Percentiles rank a stretch among this genome's conserved stretches.
Evolutionary conservation across 2,888 invertebrate species (phyloP).

Genomic region (Nomada flava): DNA sequence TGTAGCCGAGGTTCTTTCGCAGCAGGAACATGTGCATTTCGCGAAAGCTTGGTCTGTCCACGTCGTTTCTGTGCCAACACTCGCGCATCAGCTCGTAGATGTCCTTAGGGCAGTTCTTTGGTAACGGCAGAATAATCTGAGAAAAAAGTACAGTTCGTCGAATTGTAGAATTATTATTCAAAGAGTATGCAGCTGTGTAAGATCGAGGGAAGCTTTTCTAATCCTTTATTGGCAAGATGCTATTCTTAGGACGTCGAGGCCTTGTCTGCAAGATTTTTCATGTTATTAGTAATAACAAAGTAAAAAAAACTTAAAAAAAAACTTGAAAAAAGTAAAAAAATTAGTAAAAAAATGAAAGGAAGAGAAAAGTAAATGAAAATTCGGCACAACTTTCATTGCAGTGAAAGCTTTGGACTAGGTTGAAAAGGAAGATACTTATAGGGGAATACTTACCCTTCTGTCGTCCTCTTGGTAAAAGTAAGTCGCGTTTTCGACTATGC

Average conservation of each 20-base stretch:
- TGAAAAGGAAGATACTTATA: slow-evolving; percentile 22
- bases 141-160: slow-evolving; percentile 7
- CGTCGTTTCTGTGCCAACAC: slow-evolving; percentile 93
- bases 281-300: neutral
- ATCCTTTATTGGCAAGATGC: too few relatives aligned
- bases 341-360: slow-evolving; percentile 34
- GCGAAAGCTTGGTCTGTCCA: slow-evolving; percentile 91
- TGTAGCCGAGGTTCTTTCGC: slow-evolving; percentile 89
- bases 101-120: slow-evolving; percentile 92
- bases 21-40: slow-evolving; percentile 94
- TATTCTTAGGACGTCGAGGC: too few relatives aligned
- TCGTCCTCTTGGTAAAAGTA: slow-evolving; percentile 91
- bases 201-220: too few relatives aligned
- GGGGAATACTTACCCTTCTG: slow-evolving; percentile 87
- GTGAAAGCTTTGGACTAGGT: slow-evolving; percentile 37
- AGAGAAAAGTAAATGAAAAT: slow-evolving; percentile 33
- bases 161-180: neutral
- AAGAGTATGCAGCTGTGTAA: neutral
- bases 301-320: neutral
- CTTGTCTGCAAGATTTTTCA: too few relatives aligned
- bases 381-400: slow-evolving; percentile 23
- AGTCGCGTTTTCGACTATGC: slow-evolving; percentile 93
- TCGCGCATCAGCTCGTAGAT: slow-evolving; percentile 94
- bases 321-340: neutral
- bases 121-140: slow-evolving; percentile 87